Evolutionary conservation across 2,113 vertebrate genomes (phyloP).

Genomic region (Triplophysa rosa): DNA sequence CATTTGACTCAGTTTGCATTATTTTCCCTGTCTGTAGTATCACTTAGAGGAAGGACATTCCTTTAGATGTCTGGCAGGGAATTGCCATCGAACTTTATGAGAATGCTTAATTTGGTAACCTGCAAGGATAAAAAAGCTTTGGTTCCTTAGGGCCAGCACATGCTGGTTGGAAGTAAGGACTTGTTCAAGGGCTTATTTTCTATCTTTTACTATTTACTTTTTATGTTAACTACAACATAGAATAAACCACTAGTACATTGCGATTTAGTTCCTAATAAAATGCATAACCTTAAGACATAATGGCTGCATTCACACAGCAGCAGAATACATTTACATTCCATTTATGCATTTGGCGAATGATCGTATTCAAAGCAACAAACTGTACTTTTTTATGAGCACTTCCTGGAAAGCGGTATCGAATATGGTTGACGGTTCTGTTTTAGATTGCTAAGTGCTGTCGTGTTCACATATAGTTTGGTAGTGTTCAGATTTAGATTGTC

Average conservation of each 20-base stretch:
- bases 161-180: constrained; percentile 1
- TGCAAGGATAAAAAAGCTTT: constrained; percentile 37
- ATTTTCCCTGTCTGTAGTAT: constrained; percentile 1
- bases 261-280: not conserved
- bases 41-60: constrained; percentile 34
- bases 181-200: not conserved
- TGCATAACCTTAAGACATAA: not conserved
- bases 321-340: too few relatives aligned
- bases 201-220: constrained; percentile 7
- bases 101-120: constrained; percentile 16
- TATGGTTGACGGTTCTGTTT: too few relatives aligned
- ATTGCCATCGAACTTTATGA: constrained; percentile 34
- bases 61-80: constrained; percentile 17
- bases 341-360: too few relatives aligned
- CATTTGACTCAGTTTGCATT: not conserved
- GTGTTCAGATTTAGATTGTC: too few relatives aligned
- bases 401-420: too few relatives aligned
- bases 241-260: not conserved
- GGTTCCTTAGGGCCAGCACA: constrained; percentile 30
- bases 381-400: too few relatives aligned
- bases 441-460: too few relatives aligned
- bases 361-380: too few relatives aligned
- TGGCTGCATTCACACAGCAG: too few relatives aligned
- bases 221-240: not conserved
- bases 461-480: too few relatives aligned